A percentile compares a stretch with the other conserved stretches of the same genome.
These are phyloP conservation scores for Lophochroa leadbeateri DNA, from an alignment of 2,113 vertebrate species.

Conservation along the genomic window DNA sequence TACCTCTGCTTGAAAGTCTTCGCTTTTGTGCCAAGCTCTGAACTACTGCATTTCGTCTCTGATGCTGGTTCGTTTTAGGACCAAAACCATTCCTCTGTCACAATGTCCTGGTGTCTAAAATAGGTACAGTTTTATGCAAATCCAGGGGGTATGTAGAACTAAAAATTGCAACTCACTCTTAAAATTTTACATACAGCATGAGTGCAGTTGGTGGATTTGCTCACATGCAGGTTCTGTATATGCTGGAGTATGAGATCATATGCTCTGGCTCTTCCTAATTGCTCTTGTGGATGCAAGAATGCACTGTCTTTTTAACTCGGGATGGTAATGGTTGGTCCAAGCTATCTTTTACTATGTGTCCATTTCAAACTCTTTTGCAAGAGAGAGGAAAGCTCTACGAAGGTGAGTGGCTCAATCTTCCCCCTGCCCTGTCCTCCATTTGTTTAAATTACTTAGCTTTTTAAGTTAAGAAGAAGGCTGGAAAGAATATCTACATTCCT, in stretches of 20 bases:
- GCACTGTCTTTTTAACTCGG: background rate
- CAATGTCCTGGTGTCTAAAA: background rate
- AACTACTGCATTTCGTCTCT: background rate
- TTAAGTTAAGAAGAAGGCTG: background rate
- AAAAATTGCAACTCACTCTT: background rate
- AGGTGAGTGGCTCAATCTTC: background rate
- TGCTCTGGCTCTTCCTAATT: background rate
- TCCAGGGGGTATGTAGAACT: background rate
- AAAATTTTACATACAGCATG: background rate
- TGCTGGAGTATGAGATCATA: background rate
- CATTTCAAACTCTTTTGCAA: background rate
- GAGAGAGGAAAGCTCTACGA: background rate
- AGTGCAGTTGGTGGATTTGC: background rate
- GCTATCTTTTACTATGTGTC: background rate
- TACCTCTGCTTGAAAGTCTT: background rate
- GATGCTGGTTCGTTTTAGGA: background rate
- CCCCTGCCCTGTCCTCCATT: background rate
- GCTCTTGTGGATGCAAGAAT: background rate
- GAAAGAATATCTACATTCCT: background rate
- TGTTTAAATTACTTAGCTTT: background rate
- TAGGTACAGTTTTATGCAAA: background rate
- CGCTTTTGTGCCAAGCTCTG: fast-evolving
- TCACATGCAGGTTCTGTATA: background rate
- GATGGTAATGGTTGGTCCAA: background rate
- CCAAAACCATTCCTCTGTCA: background rate